Base-by-base conservation (phyloP, 2,113 vertebrate genomes). In the Psophia crepitans region DNA sequence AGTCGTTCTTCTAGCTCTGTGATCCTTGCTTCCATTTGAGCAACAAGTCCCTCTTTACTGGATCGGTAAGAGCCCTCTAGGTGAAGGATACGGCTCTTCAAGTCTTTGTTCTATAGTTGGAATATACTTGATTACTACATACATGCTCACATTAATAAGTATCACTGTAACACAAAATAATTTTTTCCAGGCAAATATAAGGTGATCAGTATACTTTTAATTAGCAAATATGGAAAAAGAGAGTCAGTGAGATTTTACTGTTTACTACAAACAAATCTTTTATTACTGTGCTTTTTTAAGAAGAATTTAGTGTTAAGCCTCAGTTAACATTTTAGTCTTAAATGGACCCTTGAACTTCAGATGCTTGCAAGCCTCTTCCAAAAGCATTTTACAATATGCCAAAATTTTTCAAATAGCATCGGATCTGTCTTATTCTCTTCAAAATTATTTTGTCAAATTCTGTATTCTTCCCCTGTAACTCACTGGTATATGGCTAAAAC, bases 1-100 rank as follows among this genome's bases (percentile, higher is more conserved):
- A 99, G 98, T 22, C 98, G 98, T 96, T 99, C 99, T 97, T 99
- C 99, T 90, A 99, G 98, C 96, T 99, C 99, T 54, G 98, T 97
- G 49, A 99, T 98, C 94, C 99, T 98, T 66, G 95, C 97, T 97
- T 99, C 99, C 98, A 99, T 98, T 93, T 99, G 99, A 46, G 97
- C 91, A 58, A 99, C 98, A 80, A 99, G 98, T 14, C 99, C 99
- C 88, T 99, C 99, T 94, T 99, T 99, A 97, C 96, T 99, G 93
- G 99, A 98, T 91, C 98, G 98, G 90, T 99, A 99, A 73, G 99
- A 99, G 73, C 98, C 97, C 96, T 99, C 99, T 76, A 99, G 97
- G 97, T 99, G 98, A 96, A 98, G 68, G 93, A 99, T 98, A 96
- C 99, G 98, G 93, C 99, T 98, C 98, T 98, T 99, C 96, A 99